Evolutionary conservation across 2,888 invertebrate species (phyloP).

Genomic region (Agriopis leucophaearia): DNA sequence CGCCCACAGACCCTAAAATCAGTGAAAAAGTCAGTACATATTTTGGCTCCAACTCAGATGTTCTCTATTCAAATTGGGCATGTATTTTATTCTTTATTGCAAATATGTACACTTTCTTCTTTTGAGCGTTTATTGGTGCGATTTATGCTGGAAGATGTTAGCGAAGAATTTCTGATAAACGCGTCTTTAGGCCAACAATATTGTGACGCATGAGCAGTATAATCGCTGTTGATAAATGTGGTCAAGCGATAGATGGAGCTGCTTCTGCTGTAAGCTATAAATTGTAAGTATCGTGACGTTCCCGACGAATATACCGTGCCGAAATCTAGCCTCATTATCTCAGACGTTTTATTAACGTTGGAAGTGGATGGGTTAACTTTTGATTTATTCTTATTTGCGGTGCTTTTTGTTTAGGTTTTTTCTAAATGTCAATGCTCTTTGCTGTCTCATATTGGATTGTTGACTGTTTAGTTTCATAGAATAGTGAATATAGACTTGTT

Average conservation of each 20-base stretch:
- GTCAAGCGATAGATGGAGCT: slow-evolving; percentile 7
- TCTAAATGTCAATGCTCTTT: slow-evolving; percentile 17
- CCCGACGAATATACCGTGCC: slow-evolving; percentile 20
- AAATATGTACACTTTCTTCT: too few relatives aligned
- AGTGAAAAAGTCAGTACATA: too few relatives aligned
- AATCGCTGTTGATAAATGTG: slow-evolving; percentile 24
- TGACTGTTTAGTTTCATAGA: background rate
- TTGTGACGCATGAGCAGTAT: slow-evolving; percentile 7
- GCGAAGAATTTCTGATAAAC: background rate
- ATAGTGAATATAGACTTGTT: background rate
- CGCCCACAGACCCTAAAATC: too few relatives aligned
- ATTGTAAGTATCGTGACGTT: slow-evolving; percentile 30
- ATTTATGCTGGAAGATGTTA: background rate
- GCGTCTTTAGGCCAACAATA: slow-evolving; percentile 5
- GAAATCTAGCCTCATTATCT: slow-evolving; percentile 22
- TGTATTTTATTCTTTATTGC: too few relatives aligned
- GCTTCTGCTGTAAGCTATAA: slow-evolving; percentile 21
- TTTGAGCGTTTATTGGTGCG: too few relatives aligned
- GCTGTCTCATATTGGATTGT: background rate
- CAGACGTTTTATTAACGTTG: slow-evolving; percentile 3
- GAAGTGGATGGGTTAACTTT: slow-evolving; percentile 1
- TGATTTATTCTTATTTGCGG: slow-evolving; percentile 12
- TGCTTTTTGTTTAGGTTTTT: slow-evolving; percentile 2
- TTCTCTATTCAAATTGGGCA: background rate
- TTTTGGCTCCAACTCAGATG: too few relatives aligned